Conservation (phyloP, 2,113 vertebrate genomes). For the Pandion haliaetus region DNA sequence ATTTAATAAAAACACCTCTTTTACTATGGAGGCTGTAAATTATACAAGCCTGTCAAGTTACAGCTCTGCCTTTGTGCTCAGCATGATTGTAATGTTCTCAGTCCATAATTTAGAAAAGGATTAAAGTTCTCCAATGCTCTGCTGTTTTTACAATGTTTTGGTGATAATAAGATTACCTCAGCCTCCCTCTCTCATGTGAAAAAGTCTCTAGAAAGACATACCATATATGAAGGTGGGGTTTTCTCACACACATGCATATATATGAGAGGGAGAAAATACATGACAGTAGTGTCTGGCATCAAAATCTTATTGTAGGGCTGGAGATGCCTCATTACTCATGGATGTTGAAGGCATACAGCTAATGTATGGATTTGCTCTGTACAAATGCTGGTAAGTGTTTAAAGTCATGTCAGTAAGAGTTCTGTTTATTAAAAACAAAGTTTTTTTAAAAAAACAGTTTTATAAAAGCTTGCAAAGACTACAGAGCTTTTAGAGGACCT, state of each 20-base stretch:
- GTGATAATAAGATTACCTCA: slow-evolving; percentile 62
- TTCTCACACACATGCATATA: slow-evolving; percentile 45
- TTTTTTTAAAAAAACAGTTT: not conserved
- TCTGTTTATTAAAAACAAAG: not conserved
- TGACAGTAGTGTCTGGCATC: not conserved
- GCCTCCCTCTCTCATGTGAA: slow-evolving; percentile 40
- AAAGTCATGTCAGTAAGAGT: not conserved
- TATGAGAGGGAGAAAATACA: slow-evolving; percentile 17
- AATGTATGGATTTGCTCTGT: not conserved
- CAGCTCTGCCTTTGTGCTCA: slow-evolving; percentile 76
- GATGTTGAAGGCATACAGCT: not conserved
- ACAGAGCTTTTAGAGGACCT: not conserved
- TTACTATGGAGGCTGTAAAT: slow-evolving; percentile 52
- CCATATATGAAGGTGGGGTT: slow-evolving; percentile 39
- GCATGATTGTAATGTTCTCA: slow-evolving; percentile 80
- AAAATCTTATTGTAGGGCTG: not conserved
- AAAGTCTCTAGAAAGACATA: slow-evolving; percentile 10
- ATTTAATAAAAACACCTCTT: slow-evolving; percentile 53
- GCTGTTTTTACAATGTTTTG: slow-evolving; percentile 53
- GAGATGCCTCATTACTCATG: slow-evolving; percentile 12
- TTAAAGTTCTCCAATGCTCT: slow-evolving; percentile 62
- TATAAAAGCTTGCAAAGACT: not conserved
- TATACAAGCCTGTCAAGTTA: slow-evolving; percentile 64
- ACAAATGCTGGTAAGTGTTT: not conserved
- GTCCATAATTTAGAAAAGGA: slow-evolving; percentile 77